A percentile compares a stretch with the other conserved stretches of the same genome.
Evolutionary conservation across 2,888 invertebrate species (phyloP).

Genomic region (Morpho achilles): DNA sequence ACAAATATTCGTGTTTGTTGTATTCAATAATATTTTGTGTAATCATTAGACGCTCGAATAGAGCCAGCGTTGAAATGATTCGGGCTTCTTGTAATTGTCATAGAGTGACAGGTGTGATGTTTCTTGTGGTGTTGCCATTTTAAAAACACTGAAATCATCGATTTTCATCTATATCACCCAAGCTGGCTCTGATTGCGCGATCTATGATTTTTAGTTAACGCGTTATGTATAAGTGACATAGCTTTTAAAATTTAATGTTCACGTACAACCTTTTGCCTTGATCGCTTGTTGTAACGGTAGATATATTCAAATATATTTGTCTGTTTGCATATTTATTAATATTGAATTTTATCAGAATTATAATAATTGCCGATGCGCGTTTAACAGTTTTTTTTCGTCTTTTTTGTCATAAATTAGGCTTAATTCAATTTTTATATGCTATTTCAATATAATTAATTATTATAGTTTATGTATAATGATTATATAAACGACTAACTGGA

Average conservation of each 20-base stretch:
- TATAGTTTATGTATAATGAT: neutral
- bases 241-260: slow-evolving; percentile 19
- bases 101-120: too few relatives aligned
- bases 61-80: neutral
- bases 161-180: neutral
- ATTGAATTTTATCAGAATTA: slow-evolving; percentile 23
- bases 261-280: slow-evolving; percentile 54
- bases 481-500: too few relatives aligned
- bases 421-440: neutral
- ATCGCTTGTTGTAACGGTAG: slow-evolving; percentile 45
- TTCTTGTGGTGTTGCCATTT: too few relatives aligned
- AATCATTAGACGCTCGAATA: neutral
- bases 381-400: slow-evolving; percentile 21
- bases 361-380: slow-evolving; percentile 20
- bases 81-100: too few relatives aligned
- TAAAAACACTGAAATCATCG: too few relatives aligned
- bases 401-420: slow-evolving; percentile 3
- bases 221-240: slow-evolving; percentile 18
- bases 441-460: neutral
- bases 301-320: slow-evolving; percentile 28
- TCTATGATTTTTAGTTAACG: slow-evolving; percentile 8
- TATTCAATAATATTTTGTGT: neutral
- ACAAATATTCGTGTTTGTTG: slow-evolving; percentile 7
- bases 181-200: neutral
- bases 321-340: slow-evolving; percentile 22